A percentile compares a stretch with the other conserved stretches of the same genome.
These are phyloP conservation scores for Xylocopa sonorina DNA, from an alignment of 1,140 invertebrate genomes.

Conservation along the genomic window DNA sequence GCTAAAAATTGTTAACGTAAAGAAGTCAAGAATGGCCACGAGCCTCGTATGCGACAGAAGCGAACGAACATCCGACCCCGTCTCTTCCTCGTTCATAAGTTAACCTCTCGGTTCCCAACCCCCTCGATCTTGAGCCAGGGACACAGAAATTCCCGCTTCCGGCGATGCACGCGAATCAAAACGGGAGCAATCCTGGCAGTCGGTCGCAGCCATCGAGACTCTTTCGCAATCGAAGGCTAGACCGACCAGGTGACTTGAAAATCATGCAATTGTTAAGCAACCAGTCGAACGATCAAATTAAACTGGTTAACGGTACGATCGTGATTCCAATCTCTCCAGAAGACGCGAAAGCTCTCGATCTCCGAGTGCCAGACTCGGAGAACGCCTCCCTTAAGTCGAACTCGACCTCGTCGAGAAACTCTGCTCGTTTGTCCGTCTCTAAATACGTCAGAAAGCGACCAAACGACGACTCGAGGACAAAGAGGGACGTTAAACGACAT, in stretches of 20 bases:
- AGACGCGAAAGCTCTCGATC: conserved; percentile 21
- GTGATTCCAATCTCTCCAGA: conserved; percentile 36
- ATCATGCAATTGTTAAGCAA: neutral
- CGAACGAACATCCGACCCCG: neutral
- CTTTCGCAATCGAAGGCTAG: neutral
- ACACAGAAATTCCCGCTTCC: neutral
- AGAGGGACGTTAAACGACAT: neutral
- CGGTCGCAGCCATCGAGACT: neutral
- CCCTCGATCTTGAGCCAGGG: too few species aligned
- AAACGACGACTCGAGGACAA: neutral
- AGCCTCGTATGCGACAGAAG: neutral
- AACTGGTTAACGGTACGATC: conserved; percentile 1
- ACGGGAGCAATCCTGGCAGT: neutral
- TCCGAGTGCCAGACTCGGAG: neutral
- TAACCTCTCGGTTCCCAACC: neutral
- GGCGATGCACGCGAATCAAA: conserved; percentile 6
- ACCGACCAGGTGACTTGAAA: conserved; percentile 29
- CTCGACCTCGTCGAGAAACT: neutral
- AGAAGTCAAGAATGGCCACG: neutral
- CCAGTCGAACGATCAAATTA: neutral
- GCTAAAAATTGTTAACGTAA: neutral
- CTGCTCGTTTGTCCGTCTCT: neutral
- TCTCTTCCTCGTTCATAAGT: neutral
- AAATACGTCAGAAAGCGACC: neutral
- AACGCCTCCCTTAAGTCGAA: neutral